phyloP scores from a whole-genome alignment of 1,140 invertebrate genomes.

The Meloidogyne floridensis region DNA sequence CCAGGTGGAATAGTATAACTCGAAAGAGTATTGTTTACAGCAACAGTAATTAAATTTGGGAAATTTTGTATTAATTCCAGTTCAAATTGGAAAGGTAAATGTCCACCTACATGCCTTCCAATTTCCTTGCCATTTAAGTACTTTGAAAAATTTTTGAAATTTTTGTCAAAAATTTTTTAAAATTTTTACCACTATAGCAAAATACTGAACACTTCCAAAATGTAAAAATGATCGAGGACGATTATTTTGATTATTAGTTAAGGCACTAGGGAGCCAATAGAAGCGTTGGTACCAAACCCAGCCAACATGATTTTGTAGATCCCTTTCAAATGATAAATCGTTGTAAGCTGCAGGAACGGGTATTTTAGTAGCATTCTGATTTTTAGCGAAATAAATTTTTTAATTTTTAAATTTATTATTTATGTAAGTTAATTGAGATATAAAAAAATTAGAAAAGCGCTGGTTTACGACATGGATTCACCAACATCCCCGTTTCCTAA shows the following conservation, averaged over 20 bases:
- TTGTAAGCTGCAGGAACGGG: slow-evolving; percentile 96
- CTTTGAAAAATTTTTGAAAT: slow-evolving; percentile 68
- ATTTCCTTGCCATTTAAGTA: slow-evolving; percentile 83
- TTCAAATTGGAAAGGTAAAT: slow-evolving; percentile 83
- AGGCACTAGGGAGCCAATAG: slow-evolving; percentile 52
- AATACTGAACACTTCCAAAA: slow-evolving; percentile 63
- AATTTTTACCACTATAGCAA: slow-evolving; percentile 57
- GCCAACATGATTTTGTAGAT: slow-evolving; percentile 85
- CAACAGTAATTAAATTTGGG: slow-evolving; percentile 82
- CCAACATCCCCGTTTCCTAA: no score
- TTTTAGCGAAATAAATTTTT: neutral
- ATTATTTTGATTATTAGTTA: neutral
- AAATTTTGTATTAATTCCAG: slow-evolving; percentile 65
- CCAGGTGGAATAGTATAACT: slow-evolving; percentile 68
- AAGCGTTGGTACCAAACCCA: slow-evolving; percentile 72
- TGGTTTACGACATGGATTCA: neutral
- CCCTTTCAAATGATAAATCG: slow-evolving; percentile 81
- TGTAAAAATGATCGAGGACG: slow-evolving; percentile 43
- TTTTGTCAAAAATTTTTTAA: neutral
- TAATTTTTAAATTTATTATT: slow-evolving; percentile 51
- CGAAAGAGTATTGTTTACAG: slow-evolving; percentile 87
- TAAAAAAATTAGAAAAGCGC: no score
- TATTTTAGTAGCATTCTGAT: slow-evolving; percentile 74
- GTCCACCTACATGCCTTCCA: slow-evolving; percentile 85
- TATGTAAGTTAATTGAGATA: no score